Evolutionary conservation across 2,888 invertebrate species (phyloP).

Genomic region (Sphinx pinastri): DNA sequence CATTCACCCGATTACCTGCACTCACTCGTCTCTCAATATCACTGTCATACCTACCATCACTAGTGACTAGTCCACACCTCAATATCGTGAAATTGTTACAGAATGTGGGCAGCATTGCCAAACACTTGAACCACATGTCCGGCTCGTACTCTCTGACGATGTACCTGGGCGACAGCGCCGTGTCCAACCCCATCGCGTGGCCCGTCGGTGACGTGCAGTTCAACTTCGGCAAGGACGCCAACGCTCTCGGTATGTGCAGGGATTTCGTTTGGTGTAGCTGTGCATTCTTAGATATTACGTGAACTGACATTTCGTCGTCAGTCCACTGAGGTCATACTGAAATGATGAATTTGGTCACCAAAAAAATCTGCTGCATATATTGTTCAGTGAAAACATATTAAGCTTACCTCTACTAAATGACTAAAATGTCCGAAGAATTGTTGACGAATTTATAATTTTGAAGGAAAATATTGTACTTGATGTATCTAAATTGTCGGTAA

Average conservation of each 20-base stretch:
- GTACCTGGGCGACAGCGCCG: conserved; percentile 95
- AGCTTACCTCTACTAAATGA: too few species aligned
- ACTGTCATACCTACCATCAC: too few species aligned
- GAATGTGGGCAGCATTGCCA: conserved; percentile 91
- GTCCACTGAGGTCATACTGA: not conserved
- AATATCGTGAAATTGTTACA: conserved; percentile 47
- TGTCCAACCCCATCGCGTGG: conserved; percentile 96
- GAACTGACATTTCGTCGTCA: too few species aligned
- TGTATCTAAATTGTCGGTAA: not conserved
- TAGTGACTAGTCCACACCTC: not conserved
- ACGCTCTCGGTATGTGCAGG: conserved; percentile 60
- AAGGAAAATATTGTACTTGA: not conserved
- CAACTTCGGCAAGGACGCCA: conserved; percentile 84
- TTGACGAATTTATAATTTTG: too few species aligned
- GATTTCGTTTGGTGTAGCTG: not conserved
- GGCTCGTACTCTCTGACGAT: conserved; percentile 93
- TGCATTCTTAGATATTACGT: not conserved
- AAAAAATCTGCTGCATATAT: too few species aligned
- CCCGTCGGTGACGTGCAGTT: conserved; percentile 90
- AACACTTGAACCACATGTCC: conserved; percentile 89
- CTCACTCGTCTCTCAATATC: too few species aligned
- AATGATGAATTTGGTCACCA: not conserved
- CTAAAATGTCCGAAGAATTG: too few species aligned
- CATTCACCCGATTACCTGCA: too few species aligned
- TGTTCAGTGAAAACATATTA: too few species aligned